Evolutionary conservation across 2,888 invertebrate genomes (phyloP).

Genomic region (Augiades crinisus): DNA sequence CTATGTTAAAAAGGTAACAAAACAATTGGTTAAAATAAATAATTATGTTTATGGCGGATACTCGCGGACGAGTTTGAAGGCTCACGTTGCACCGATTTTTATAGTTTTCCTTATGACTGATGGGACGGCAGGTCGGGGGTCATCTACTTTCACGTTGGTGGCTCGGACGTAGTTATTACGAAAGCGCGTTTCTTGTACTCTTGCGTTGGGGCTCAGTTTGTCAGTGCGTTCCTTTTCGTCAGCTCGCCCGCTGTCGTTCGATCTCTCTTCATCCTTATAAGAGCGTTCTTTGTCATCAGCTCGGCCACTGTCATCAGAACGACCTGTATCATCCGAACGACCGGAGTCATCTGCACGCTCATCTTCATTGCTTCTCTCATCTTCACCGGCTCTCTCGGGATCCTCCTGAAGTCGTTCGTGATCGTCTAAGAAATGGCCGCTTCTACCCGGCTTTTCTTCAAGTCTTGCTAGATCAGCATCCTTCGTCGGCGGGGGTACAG

Average conservation of each 20-base stretch:
- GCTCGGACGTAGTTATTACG: constrained; percentile 60
- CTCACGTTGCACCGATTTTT: constrained; percentile 37
- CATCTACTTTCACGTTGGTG: constrained; percentile 57
- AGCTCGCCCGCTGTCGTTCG: constrained; percentile 41
- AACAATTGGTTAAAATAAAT: constrained; percentile 53
- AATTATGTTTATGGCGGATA: constrained; percentile 64
- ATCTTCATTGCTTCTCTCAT: constrained; percentile 33
- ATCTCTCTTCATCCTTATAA: constrained; percentile 36
- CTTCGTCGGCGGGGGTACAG: constrained; percentile 59
- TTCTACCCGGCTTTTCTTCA: constrained; percentile 42
- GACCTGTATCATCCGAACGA: constrained; percentile 34
- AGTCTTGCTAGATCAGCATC: constrained; percentile 58
- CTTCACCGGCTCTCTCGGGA: constrained; percentile 41
- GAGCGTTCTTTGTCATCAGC: constrained; percentile 32
- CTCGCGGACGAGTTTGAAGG: constrained; percentile 33
- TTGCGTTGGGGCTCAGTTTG: constrained; percentile 56
- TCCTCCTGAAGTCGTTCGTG: constrained; percentile 59
- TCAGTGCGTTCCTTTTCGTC: constrained; percentile 45
- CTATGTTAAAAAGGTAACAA: constrained; percentile 23
- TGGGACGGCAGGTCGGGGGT: constrained; percentile 43
- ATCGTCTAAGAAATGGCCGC: constrained; percentile 55
- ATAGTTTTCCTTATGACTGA: constrained; percentile 37
- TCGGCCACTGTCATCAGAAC: constrained; percentile 35
- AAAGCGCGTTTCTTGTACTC: constrained; percentile 57
- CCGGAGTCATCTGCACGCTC: constrained; percentile 36